Evolutionary conservation across 1,140 invertebrate genomes (phyloP).

Genomic region (Leptinotarsa defecta): DNA sequence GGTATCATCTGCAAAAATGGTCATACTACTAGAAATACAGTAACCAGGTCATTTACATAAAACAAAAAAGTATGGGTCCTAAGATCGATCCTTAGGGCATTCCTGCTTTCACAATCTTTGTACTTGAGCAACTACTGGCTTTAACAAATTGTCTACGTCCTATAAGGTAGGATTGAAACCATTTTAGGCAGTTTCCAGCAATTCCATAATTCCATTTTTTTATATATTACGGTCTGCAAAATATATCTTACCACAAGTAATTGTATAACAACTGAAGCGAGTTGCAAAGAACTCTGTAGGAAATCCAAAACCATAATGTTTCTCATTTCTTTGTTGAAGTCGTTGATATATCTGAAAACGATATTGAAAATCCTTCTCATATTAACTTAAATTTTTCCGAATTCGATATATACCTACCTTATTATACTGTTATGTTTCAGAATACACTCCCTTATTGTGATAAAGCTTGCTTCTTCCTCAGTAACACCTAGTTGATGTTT

Average conservation of each 20-base stretch:
- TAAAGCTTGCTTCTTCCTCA: conserved; percentile 20
- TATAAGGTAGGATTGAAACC: too few relatives aligned
- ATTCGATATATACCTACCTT: not conserved
- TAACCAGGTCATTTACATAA: too few relatives aligned
- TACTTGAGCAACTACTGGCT: too few relatives aligned
- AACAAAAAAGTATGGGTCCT: too few relatives aligned
- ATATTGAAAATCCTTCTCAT: not conserved
- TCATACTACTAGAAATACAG: too few relatives aligned
- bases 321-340: conserved; percentile 29
- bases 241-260: conserved; percentile 7
- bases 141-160: too few relatives aligned
- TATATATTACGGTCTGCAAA: too few relatives aligned
- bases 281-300: conserved; percentile 31
- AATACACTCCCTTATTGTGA: conserved; percentile 30
- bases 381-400: not conserved
- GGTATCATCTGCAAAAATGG: too few relatives aligned
- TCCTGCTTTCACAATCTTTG: too few relatives aligned
- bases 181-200: too few relatives aligned
- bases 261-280: conserved; percentile 22
- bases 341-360: conserved; percentile 33
- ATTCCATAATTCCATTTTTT: too few relatives aligned
- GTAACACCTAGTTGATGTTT: not conserved
- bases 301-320: conserved; percentile 35
- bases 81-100: too few relatives aligned
- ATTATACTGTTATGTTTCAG: conserved; percentile 30